Base-by-base conservation (phyloP, 2,888 invertebrate genomes). In the Plagodis dolabraria region DNA sequence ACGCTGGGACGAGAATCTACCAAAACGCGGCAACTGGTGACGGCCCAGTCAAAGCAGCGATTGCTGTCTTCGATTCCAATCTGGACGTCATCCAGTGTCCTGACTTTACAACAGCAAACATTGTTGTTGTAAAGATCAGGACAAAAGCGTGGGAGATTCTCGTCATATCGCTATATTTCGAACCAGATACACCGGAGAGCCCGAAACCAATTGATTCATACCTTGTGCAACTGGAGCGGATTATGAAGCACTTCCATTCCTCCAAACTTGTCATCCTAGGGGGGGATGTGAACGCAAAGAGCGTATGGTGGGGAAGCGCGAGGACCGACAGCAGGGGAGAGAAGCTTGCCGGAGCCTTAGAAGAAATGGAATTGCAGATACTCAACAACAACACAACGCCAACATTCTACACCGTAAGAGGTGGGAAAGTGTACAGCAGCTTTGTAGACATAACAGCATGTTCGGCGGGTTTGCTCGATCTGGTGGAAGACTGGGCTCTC, bases 381-480 rank as follows among this genome's bases (percentile, higher is more conserved):
- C 61, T 78, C 0, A 76, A 77, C 54, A 45, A 10, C 0, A 73
- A 74, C 0, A 36, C 60, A 0, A 65, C 46, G 0, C 74, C 76
- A 0, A 74, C 75, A 0, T 76, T 73, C 49, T 60, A 70, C 34
- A 71, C 70, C 0, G 33, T 68, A 0, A 63, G 74, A 10, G 69
- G 69, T 0, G 49, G 47, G 0, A 57, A 35, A 35, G 0, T 2
- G 0, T 69, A 50, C 49, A 42, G 12, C 2, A 75, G 72, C 50
- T 40, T 44, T 11, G 69, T 74, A 0, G 74, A 74, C 34, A 33
- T 76, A 0, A 74, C 75, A 6, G 69, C 69, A 0, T 72, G 74
- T 51, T 50, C 72, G 0, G 2, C n/a, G 0, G 59, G 63, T 0
- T 0, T 71, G 9, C 52, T 71, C 0, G 46, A 42, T 11, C 10